Conservation (phyloP, 2,113 vertebrate species). For the Istiophorus platypterus region DNA sequence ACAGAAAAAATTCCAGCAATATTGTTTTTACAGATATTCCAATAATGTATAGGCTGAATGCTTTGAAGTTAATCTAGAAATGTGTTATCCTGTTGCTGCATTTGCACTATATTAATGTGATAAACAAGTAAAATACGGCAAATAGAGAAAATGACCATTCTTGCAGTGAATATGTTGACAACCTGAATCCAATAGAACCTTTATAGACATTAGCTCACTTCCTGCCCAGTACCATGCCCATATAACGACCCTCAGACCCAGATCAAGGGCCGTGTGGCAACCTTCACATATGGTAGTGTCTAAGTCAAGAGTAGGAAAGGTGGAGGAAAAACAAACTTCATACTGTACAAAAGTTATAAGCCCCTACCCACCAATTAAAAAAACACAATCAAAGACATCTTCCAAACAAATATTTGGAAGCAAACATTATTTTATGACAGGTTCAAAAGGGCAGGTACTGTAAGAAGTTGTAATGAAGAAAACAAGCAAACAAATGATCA, state of each 20-base stretch:
- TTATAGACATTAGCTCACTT: background rate
- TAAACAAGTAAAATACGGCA: background rate
- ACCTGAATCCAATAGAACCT: background rate
- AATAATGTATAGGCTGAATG: background rate
- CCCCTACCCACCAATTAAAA: conserved; percentile 3
- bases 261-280: background rate
- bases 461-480: background rate
- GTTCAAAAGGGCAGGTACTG: conserved; percentile 16
- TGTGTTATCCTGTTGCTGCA: background rate
- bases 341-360: background rate
- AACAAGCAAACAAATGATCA: background rate
- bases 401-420: background rate
- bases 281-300: conserved; percentile 10
- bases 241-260: conserved; percentile 1
- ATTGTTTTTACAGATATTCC: too few relatives aligned
- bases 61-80: conserved; percentile 14
- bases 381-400: background rate
- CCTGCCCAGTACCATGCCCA: background rate
- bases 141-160: background rate
- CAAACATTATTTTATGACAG: background rate
- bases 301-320: background rate
- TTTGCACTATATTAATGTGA: background rate
- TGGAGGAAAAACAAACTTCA: background rate
- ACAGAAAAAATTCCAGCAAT: too few relatives aligned
- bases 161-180: conserved; percentile 1